These are phyloP conservation scores for Cynoglossus semilaevis DNA, from an alignment of 2,113 vertebrate genomes.

Conservation along the genomic window DNA sequence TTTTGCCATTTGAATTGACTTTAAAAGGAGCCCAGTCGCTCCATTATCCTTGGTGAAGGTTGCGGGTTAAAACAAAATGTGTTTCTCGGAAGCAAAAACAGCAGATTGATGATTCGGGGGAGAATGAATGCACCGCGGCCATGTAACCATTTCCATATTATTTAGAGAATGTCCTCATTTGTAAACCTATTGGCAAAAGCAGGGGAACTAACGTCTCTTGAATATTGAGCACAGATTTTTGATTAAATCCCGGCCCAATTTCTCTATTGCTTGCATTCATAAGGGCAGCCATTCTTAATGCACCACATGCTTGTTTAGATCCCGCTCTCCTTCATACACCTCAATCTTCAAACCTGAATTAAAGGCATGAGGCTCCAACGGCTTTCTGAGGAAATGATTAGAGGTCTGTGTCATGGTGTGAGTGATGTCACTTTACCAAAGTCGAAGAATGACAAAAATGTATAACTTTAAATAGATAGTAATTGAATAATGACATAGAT, in stretches of 20 bases:
- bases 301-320: constrained; percentile 60
- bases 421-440: constrained; percentile 26
- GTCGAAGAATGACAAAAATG: constrained; percentile 6
- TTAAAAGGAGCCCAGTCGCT: constrained; percentile 64
- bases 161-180: constrained; percentile 78
- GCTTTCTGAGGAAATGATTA: constrained; percentile 9
- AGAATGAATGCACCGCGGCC: constrained; percentile 66
- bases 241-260: constrained; percentile 75
- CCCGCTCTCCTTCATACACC: constrained; percentile 29
- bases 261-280: constrained; percentile 67
- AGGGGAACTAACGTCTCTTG: constrained; percentile 64
- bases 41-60: constrained; percentile 77
- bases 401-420: constrained; percentile 21
- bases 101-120: constrained; percentile 73
- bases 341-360: constrained; percentile 63
- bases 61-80: constrained; percentile 75
- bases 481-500: constrained; percentile 1
- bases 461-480: neutral
- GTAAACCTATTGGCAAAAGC: constrained; percentile 65
- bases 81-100: constrained; percentile 63
- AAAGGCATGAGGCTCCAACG: constrained; percentile 44
- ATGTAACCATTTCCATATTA: constrained; percentile 78
- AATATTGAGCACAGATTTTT: constrained; percentile 76
- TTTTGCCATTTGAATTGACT: constrained; percentile 67
- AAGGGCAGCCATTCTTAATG: constrained; percentile 64